Evolutionary conservation across 2,888 invertebrate genomes (phyloP), one percentile per base, ranked within the genome.

Genomic region (Argyra leucocephala): DNA sequence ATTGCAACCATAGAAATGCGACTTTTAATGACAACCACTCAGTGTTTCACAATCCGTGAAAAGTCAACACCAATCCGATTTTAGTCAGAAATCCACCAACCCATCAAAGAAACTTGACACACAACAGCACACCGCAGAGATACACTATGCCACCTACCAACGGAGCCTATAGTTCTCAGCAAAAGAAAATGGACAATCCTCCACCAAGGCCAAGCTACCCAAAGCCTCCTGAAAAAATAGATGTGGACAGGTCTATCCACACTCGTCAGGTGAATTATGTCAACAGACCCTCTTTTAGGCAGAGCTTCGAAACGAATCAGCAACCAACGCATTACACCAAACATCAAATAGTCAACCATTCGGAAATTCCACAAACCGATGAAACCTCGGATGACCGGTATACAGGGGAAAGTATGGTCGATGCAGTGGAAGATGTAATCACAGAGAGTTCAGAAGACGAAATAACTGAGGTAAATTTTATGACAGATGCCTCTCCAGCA

Each of bases 401-500:
- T 7, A 2, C n/a, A n/a, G n/a, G n/a, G n/a, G 6, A 23, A 10
- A 22, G 12, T 5, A 12, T 31, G 4, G 36, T 21, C 18, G 22
- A 61, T 2, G 3, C n/a, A 3, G 12, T 21, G 2, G 1, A 61
- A 4, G 2, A n/a, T 3, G 5, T 21, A 10, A 21, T 48, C 9
- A 26, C 48, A 3, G 6, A n/a, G n/a, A 36, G 1, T 5, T 31
- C 1, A 31, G 61, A 61, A 36, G 36, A 36, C 1, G 21, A 57
- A 57, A 3, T 5, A 5, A 15, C 18, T 7, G 62, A 63, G 22
- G 5, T 63, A 62, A 37, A 63, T 63, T 63, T 63, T 63, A 63
- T 63, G 63, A 63, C 57, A 57, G 57, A 48, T 22, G 63, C 63
- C 57, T 63, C 63, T 63, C 63, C 24, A 63, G n/a, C n/a, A n/a